Percentiles rank a stretch among this genome's conserved stretches.
phyloP scores from a whole-genome alignment of 2,888 invertebrate genomes.

The Sericinus montela region DNA sequence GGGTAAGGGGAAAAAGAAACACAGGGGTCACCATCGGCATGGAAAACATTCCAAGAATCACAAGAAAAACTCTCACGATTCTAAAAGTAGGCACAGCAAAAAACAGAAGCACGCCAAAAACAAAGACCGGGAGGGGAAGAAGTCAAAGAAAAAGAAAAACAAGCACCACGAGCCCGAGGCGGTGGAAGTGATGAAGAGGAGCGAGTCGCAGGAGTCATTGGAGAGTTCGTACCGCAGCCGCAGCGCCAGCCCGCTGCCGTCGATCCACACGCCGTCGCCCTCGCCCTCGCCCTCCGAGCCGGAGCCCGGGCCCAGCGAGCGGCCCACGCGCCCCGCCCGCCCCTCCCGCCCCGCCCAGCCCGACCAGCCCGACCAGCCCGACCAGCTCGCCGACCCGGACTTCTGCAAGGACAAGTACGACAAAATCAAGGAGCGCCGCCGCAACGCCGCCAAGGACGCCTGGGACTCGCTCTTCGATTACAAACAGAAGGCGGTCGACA shows the following conservation, averaged over 20 bases:
- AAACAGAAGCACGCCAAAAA: conserved; percentile 58
- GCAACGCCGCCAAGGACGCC: conserved; percentile 69
- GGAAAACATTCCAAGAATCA: conserved; percentile 73
- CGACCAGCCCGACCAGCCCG: conserved; percentile 28
- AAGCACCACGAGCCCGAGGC: conserved; percentile 49
- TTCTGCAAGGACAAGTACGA: conserved; percentile 81
- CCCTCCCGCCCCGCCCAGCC: conserved; percentile 28
- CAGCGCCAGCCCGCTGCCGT: conserved; percentile 68
- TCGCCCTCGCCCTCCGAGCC: too few relatives aligned
- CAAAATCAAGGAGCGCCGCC: conserved; percentile 80
- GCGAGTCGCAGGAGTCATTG: conserved; percentile 50
- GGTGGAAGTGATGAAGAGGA: conserved; percentile 37
- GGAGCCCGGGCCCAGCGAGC: too few relatives aligned
- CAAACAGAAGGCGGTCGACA: conserved; percentile 62
- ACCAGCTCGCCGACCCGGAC: conserved; percentile 51
- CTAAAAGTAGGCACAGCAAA: conserved; percentile 52
- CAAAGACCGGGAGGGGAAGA: conserved; percentile 67
- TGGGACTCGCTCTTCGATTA: conserved; percentile 68
- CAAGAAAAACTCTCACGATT: conserved; percentile 50
- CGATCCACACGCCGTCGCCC: conserved; percentile 58
- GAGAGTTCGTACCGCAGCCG: conserved; percentile 66
- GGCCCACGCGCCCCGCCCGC: conserved; percentile 67
- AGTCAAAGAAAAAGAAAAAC: conserved; percentile 69
- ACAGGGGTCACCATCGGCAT: conserved; percentile 65
- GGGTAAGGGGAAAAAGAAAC: conserved; percentile 66